Conservation (phyloP, 92 coral and sea anemone genomes). For the Porites rus region DNA sequence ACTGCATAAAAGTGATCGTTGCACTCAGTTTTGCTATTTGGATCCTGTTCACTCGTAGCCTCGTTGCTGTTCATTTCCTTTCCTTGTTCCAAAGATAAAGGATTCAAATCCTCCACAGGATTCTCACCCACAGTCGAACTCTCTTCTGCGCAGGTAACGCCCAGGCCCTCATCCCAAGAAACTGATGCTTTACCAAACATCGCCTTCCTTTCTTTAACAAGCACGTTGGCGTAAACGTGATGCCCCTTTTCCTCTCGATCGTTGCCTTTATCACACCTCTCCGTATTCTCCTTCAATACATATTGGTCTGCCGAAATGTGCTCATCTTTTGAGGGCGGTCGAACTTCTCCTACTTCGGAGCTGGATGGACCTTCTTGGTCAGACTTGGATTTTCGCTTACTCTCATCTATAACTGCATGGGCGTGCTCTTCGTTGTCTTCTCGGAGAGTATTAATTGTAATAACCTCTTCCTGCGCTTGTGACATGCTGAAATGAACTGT, state of each 20-base stretch:
- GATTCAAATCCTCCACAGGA: not conserved
- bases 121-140: not conserved
- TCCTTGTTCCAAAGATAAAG: not conserved
- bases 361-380: not conserved
- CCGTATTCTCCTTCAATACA: not conserved
- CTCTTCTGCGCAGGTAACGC: not conserved
- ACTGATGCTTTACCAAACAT: not conserved
- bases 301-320: not conserved
- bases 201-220: not conserved
- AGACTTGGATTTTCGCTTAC: not conserved
- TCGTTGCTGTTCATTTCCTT: not conserved
- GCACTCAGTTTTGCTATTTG: not conserved
- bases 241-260: not conserved
- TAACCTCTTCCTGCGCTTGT: not conserved
- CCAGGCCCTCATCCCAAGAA: not conserved
- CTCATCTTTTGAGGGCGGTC: not conserved
- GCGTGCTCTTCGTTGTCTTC: not conserved
- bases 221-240: constrained; percentile 13
- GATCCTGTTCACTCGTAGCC: not conserved
- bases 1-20: not conserved
- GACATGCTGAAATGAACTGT: not conserved
- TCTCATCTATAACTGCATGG: not conserved
- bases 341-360: not conserved
- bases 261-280: not conserved
- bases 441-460: not conserved